Conservation (phyloP, 2,888 invertebrate species). For the Tethea ocularis region DNA sequence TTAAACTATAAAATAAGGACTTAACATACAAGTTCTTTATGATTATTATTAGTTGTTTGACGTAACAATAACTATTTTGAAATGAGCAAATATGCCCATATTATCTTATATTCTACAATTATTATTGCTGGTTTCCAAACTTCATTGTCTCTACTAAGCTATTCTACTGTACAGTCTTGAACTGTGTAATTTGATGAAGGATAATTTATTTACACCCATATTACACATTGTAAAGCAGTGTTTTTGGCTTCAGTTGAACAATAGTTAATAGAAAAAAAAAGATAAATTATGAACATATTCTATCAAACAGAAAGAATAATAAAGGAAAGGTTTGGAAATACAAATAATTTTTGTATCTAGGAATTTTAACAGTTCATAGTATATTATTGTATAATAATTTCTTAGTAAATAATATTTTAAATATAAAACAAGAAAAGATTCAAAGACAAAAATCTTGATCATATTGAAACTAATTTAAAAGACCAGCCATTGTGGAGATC, state of each 20-base stretch:
- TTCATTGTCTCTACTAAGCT: not conserved
- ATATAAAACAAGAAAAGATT: no score
- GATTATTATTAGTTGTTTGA: not conserved
- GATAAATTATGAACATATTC: not conserved
- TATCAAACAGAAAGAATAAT: not conserved
- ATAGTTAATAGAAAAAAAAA: no score
- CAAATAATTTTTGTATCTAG: not conserved
- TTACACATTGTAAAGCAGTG: not conserved
- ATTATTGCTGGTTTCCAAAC: not conserved
- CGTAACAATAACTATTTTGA: not conserved
- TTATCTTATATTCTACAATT: not conserved
- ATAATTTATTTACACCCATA: not conserved
- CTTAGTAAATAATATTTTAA: no score
- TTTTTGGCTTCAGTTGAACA: no score
- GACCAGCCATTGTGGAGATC: no score
- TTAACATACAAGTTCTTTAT: not conserved
- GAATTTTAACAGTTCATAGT: not conserved
- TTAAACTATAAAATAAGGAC: not conserved
- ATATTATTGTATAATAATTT: no score
- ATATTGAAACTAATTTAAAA: no score
- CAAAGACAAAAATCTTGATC: no score
- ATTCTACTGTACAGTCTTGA: not conserved
- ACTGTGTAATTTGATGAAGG: not conserved
- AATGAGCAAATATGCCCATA: not conserved
- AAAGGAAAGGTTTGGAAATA: not conserved